Evolutionary conservation across 2,113 vertebrate genomes (phyloP).

Genomic region (Calypte anna): DNA sequence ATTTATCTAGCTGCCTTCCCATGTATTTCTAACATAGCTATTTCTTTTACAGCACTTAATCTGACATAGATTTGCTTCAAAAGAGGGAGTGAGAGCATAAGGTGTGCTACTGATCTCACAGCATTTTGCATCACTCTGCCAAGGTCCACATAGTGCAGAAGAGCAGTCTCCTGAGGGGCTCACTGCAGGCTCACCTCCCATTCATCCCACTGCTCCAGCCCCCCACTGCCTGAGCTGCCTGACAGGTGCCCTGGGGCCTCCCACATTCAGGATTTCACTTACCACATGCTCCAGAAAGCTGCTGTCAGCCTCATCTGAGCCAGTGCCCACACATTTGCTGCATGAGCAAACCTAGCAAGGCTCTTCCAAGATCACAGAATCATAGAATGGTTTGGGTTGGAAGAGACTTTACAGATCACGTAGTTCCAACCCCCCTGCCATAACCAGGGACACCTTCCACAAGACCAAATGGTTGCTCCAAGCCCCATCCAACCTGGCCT

Average conservation of each 20-base stretch:
- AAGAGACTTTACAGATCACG: no score
- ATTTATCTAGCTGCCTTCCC: not conserved
- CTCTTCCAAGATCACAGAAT: no score
- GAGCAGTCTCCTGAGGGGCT: not conserved
- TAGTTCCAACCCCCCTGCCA: no score
- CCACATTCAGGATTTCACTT: not conserved
- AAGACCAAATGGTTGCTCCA: no score
- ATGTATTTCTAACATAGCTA: not conserved
- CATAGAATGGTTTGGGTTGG: no score
- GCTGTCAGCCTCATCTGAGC: rapidly evolving
- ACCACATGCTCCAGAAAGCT: not conserved
- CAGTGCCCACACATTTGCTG: rapidly evolving
- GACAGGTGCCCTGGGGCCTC: rapidly evolving
- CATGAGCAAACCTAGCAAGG: rapidly evolving
- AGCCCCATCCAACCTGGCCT: no score
- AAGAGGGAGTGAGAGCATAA: not conserved
- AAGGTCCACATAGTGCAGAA: not conserved
- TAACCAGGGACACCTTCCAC: no score
- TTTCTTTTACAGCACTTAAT: conserved; percentile 26
- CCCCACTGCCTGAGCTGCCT: rapidly evolving
- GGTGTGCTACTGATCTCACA: not conserved
- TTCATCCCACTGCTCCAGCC: rapidly evolving
- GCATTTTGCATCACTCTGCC: not conserved
- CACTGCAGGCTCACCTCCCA: not conserved
- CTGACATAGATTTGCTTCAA: conserved; percentile 15